Percentiles rank a stretch among this genome's conserved stretches.
These are phyloP conservation scores for Phragmatobia fuliginosa DNA, from an alignment of 2,888 invertebrate genomes.

Conservation along the genomic window DNA sequence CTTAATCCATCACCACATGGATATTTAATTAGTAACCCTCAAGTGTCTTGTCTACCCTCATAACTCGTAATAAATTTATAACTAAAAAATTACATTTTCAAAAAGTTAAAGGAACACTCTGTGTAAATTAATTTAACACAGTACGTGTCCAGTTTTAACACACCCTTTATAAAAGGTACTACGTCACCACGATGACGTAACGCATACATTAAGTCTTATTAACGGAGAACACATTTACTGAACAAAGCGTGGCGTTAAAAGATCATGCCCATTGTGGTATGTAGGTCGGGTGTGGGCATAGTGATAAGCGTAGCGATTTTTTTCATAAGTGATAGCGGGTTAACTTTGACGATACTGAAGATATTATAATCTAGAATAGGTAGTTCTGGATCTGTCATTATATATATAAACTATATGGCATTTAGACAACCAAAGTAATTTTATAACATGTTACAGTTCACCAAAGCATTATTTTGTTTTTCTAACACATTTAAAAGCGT, in stretches of 20 bases:
- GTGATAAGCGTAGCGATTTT: conserved; percentile 44
- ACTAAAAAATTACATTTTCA: background rate
- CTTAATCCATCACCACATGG: no score
- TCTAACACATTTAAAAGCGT: no score
- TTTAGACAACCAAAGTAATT: no score
- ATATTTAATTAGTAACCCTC: background rate
- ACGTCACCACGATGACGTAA: conserved; percentile 45
- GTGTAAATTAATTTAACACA: conserved; percentile 6
- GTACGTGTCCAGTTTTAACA: conserved; percentile 10
- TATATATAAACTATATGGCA: no score
- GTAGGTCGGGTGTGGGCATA: conserved; percentile 50
- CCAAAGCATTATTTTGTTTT: no score
- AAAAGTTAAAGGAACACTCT: background rate
- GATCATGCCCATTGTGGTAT: conserved; percentile 71
- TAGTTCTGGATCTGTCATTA: background rate
- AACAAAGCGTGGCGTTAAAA: conserved; percentile 73
- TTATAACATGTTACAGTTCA: no score
- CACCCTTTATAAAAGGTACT: conserved; percentile 14
- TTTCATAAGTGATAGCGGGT: conserved; percentile 33
- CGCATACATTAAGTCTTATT: conserved; percentile 63
- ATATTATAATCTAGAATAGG: background rate
- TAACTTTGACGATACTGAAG: background rate
- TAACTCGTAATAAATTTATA: background rate
- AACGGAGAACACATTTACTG: conserved; percentile 58
- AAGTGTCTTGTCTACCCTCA: background rate